Percentiles rank a stretch among this genome's conserved stretches.
These are phyloP conservation scores for Palythoa heliodiscus DNA, from an alignment of 92 coral and sea anemone genomes.

Conservation along the genomic window DNA sequence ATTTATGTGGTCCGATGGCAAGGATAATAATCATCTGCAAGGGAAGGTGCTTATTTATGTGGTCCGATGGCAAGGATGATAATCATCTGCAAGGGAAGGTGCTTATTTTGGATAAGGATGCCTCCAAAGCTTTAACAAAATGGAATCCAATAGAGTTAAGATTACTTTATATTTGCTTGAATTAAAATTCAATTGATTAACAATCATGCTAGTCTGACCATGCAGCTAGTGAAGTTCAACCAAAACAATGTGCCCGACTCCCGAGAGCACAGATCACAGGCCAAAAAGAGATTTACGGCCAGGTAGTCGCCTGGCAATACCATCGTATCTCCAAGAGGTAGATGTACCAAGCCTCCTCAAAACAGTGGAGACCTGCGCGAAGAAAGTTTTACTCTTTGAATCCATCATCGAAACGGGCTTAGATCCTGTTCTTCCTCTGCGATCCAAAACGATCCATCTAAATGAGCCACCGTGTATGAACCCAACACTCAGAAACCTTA, in stretches of 20 bases:
- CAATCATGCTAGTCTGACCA: no score
- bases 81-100: no score
- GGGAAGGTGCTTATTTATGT: no score
- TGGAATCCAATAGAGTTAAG: no score
- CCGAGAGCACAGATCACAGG: neutral
- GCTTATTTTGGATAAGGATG: no score
- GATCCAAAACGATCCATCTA: neutral
- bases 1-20: no score
- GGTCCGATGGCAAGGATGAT: no score
- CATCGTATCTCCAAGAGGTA: slow-evolving; percentile 33
- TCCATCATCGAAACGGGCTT: slow-evolving; percentile 29
- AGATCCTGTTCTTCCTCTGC: neutral
- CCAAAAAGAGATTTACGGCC: neutral
- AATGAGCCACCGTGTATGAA: slow-evolving; percentile 28
- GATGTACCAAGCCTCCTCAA: slow-evolving; percentile 26
- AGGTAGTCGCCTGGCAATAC: slow-evolving; percentile 13
- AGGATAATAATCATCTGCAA: no score
- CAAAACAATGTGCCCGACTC: neutral
- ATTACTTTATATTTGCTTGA: no score
- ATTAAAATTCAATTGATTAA: no score
- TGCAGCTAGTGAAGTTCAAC: neutral
- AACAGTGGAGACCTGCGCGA: neutral
- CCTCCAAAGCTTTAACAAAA: no score
- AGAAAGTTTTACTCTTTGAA: no score
- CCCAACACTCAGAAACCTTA: neutral